Percentiles rank a stretch among this genome's conserved stretches.
phyloP scores from a whole-genome alignment of 2,797 vertebrate genomes.

The Siniperca undulata region DNA sequence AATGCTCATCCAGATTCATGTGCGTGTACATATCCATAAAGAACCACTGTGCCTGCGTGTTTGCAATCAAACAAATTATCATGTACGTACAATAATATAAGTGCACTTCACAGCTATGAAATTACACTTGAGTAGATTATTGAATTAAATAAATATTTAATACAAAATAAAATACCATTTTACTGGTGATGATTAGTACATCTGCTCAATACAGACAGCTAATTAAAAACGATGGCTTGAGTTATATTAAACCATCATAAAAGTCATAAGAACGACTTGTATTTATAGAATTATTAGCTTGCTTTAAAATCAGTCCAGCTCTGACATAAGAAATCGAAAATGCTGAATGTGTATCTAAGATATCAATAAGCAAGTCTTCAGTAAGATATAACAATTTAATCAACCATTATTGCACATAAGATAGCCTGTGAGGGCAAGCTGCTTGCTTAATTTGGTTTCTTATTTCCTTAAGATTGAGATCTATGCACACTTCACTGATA shows the following conservation, averaged over 20 bases:
- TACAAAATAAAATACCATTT: constrained; percentile 66
- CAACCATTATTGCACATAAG: constrained; percentile 22
- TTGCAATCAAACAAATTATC: constrained; percentile 33
- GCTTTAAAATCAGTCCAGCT: constrained; percentile 64
- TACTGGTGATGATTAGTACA: constrained; percentile 71
- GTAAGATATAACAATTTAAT: constrained; percentile 37
- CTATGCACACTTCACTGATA: constrained; percentile 14
- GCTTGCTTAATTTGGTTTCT: constrained; percentile 4
- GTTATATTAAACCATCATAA: constrained; percentile 65
- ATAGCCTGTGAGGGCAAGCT: not conserved
- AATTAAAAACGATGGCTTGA: constrained; percentile 72
- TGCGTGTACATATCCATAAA: constrained; percentile 34
- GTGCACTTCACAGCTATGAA: constrained; percentile 76
- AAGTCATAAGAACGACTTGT: constrained; percentile 58
- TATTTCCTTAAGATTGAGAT: constrained; percentile 29
- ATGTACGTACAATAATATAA: constrained; percentile 45
- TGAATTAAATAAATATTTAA: no score
- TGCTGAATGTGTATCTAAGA: constrained; percentile 27
- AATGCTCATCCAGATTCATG: constrained; percentile 25
- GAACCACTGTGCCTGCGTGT: constrained; percentile 1
- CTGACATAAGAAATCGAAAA: constrained; percentile 50
- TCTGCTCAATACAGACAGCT: constrained; percentile 59
- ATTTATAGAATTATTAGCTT: constrained; percentile 72
- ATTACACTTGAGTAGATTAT: constrained; percentile 74
- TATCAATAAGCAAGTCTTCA: constrained; percentile 30